Percentiles rank a stretch among this genome's conserved stretches.
Evolutionary conservation across 2,888 invertebrate genomes (phyloP).

Genomic region (Metellina segmentata): DNA sequence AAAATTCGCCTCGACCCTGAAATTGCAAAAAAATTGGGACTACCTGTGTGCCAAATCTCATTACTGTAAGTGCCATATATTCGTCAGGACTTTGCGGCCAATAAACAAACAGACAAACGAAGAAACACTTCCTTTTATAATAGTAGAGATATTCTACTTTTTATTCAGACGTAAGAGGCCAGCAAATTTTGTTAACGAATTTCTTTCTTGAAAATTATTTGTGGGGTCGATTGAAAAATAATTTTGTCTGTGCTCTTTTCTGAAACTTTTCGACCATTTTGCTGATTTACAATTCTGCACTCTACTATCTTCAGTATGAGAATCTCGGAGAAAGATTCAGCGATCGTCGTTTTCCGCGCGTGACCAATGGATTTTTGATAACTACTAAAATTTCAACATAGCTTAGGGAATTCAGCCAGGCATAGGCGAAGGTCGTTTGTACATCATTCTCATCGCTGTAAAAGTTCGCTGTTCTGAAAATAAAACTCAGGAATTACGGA

Average conservation of each 20-base stretch:
- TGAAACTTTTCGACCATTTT: neutral
- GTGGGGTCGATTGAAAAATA: neutral
- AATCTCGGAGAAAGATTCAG: neutral
- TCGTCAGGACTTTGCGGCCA: too few species aligned
- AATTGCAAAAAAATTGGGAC: too few species aligned
- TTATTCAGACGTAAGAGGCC: too few species aligned
- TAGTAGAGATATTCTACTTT: too few species aligned
- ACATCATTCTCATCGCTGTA: conserved; percentile 31
- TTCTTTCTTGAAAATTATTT: too few species aligned
- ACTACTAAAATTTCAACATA: conserved; percentile 21
- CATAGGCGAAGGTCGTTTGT: conserved; percentile 51
- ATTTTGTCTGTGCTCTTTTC: neutral
- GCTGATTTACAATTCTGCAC: neutral
- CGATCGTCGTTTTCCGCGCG: conserved; percentile 3
- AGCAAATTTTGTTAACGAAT: too few species aligned
- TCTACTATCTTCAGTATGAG: neutral
- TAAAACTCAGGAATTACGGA: conserved; percentile 43
- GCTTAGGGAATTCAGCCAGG: conserved; percentile 34
- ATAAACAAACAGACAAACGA: too few species aligned
- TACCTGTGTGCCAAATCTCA: too few species aligned
- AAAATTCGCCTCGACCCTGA: too few species aligned
- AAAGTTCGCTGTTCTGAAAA: conserved; percentile 11
- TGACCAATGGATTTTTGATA: conserved; percentile 49
- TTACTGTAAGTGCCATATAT: too few species aligned
- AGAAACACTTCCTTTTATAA: too few species aligned